Percentiles rank a stretch among this genome's conserved stretches.
phyloP scores from a whole-genome alignment of 2,113 vertebrate genomes.

The Sander lucioperca region DNA sequence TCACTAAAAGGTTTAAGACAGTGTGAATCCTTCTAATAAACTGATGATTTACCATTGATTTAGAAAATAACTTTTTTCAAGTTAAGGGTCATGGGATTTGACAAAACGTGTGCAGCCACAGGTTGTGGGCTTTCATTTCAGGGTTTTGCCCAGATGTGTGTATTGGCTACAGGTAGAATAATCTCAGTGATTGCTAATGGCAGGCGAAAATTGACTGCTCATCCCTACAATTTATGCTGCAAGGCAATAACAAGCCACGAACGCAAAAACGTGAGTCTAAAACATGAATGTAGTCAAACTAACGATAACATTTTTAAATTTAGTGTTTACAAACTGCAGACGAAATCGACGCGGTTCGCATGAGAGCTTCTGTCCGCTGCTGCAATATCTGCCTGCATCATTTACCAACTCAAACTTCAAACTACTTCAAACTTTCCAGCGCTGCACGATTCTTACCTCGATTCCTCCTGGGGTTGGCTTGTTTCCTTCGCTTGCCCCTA shows the following conservation, averaged over 20 bases:
- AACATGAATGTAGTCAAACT: not conserved
- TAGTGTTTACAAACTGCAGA: not conserved
- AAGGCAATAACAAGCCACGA: not conserved
- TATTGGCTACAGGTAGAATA: conserved; percentile 22
- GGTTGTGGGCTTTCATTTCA: not conserved
- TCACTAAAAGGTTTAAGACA: fast-evolving
- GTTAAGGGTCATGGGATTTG: not conserved
- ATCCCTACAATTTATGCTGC: conserved; percentile 2
- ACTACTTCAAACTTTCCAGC: conserved; percentile 51
- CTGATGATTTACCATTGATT: not conserved
- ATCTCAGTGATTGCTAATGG: not conserved
- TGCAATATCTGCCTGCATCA: conserved; percentile 49
- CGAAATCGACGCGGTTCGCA: not conserved
- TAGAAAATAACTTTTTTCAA: not conserved
- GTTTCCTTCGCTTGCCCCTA: conserved; percentile 86
- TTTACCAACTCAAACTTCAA: conserved; percentile 50
- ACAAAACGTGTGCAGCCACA: not conserved
- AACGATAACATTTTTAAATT: not conserved
- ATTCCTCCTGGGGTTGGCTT: conserved; percentile 87
- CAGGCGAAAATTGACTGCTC: not conserved
- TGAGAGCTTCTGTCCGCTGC: conserved; percentile 6
- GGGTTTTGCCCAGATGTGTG: not conserved
- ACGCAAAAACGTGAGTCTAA: not conserved
- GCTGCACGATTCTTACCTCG: conserved; percentile 78
- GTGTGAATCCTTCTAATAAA: not conserved